Base-by-base conservation (phyloP, 2,113 vertebrate genomes). In the Malurus alboscapulatus region DNA sequence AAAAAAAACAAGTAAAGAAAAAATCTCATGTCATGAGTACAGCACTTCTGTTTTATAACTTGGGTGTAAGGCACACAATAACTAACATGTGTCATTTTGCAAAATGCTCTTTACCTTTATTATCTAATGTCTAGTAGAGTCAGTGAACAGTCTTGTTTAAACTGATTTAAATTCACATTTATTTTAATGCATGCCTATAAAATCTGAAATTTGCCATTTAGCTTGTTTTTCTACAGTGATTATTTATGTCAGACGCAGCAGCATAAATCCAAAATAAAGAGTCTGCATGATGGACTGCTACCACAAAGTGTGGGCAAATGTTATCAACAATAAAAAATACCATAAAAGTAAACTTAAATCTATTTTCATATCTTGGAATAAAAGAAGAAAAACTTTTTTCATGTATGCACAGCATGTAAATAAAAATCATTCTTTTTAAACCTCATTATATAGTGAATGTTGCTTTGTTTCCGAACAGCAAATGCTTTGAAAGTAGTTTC, bases 101-200 rank as follows among this genome's bases (percentile, higher is more conserved):
- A 88, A 86, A 93, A 44, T 63, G 29, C 6, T 51, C 30, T 76
- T 57, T 81, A 69, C 74, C 61, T 95, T 81, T 84, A 34, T 62
- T 82, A 26, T 68, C 29, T 32, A 84, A 78, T 42, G 51, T 44
- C 17, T 88, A 78, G 14, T 53, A 80, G 48, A 84, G 34, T 48
- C 58, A 80, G 3, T 38, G 36, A 90, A 7, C 11, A 75, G 13
- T 54, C 71, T 89, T 76, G 30, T 92, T 96, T 50, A 83, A 48
- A 58, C 20, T 90, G 85, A 92, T 94, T 95, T 91, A 92, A 94
- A 84, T 57, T 90, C 57, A 66, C 19, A 58, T 88, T 72, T 87
- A 40, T 84, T 94, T 87, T 80, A 92, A 88, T 72, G 22, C 2
- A 68, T 72, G 45, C 7, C 16, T 84, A 61, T 65, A 89, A 89